A percentile compares a stretch with the other conserved stretches of the same genome.
phyloP scores from a whole-genome alignment of 2,888 invertebrate species.

The Clitarchus hookeri region DNA sequence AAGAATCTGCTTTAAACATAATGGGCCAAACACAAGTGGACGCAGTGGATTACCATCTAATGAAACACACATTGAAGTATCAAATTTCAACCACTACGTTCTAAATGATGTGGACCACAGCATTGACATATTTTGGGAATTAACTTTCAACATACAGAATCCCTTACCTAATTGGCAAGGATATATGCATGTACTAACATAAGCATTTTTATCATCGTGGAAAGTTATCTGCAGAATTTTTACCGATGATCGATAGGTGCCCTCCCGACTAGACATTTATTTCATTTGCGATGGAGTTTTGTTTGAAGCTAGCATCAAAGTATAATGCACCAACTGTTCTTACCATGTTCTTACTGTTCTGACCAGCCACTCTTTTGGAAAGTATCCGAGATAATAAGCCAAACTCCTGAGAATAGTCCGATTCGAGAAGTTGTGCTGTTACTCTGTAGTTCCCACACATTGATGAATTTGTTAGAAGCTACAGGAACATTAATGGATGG shows the following conservation, averaged over 20 bases:
- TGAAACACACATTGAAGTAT: background rate
- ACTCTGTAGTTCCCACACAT: background rate
- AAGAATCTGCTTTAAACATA: background rate
- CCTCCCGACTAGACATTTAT: background rate
- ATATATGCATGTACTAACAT: background rate
- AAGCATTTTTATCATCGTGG: background rate
- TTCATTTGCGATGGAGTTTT: background rate
- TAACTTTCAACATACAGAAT: background rate
- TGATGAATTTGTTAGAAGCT: too few relatives aligned
- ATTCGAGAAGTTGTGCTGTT: background rate
- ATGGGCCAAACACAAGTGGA: conserved; percentile 10
- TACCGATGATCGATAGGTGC: background rate
- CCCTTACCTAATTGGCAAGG: conserved; percentile 5
- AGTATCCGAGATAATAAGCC: conserved; percentile 12
- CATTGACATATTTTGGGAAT: conserved; percentile 17
- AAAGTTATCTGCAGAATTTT: background rate
- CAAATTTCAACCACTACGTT: background rate
- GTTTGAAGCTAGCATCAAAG: background rate
- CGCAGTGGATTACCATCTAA: background rate
- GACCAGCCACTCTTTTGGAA: conserved; percentile 4
- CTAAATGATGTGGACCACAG: conserved; percentile 1
- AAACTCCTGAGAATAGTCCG: background rate
- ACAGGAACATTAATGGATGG: too few relatives aligned
- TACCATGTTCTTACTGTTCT: background rate
- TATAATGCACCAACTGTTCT: background rate